Conservation (phyloP, 2,888 invertebrate species). For the Sycophila texana region DNA sequence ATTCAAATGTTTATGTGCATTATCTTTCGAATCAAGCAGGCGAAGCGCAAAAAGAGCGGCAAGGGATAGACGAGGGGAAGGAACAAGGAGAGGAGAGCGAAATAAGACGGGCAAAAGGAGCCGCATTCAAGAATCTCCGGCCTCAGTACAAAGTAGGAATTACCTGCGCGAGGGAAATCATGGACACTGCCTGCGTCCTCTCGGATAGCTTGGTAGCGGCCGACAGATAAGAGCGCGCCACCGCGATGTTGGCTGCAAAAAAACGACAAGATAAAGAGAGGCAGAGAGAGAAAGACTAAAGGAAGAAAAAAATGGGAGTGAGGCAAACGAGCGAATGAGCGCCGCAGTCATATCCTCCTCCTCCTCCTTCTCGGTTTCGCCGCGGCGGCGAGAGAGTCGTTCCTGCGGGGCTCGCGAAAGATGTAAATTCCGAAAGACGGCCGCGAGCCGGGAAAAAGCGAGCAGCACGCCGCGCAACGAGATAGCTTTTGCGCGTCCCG, state of each 20-base stretch:
- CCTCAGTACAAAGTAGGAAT: constrained; percentile 35
- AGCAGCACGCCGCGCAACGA: no score
- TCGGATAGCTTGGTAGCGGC: constrained; percentile 88
- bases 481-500: no score
- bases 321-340: constrained; percentile 17
- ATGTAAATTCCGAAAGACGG: neutral
- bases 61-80: no score
- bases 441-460: neutral
- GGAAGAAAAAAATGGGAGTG: neutral
- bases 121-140: constrained; percentile 3
- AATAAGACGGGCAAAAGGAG: neutral
- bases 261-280: neutral
- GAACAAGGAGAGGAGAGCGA: no score
- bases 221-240: constrained; percentile 89
- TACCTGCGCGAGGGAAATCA: constrained; percentile 87
- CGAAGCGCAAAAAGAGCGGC: neutral
- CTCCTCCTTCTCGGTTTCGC: no score
- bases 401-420: constrained; percentile 1
- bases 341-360: no score
- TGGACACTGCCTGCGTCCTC: constrained; percentile 89
- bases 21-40: constrained; percentile 21
- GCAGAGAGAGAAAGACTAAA: no score
- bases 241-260: constrained; percentile 85
- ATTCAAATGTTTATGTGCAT: constrained; percentile 36
- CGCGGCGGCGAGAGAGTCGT: neutral